Percentiles rank a stretch among this genome's conserved stretches.
phyloP scores from a whole-genome alignment of 53 echinoderm and acorn worm genomes.

The Arbacia lixula region DNA sequence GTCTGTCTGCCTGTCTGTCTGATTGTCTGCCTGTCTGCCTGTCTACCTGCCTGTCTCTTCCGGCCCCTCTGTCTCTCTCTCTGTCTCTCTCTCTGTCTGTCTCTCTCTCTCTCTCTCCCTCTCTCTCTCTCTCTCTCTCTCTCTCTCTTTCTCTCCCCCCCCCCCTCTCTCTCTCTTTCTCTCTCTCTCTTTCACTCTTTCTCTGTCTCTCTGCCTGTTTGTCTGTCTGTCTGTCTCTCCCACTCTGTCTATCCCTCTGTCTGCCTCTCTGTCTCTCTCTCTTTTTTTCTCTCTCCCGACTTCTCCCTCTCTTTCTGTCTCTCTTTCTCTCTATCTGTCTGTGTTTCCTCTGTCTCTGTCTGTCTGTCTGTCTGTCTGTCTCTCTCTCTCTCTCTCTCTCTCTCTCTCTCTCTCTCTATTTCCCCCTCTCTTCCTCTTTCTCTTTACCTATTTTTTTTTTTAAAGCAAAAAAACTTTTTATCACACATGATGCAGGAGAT shows the following conservation, averaged over 20 bases:
- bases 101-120: too few species aligned
- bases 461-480: too few species aligned
- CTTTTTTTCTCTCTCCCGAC: not conserved
- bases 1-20: too few species aligned
- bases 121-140: not conserved
- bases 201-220: not conserved
- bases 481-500: too few species aligned
- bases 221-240: not conserved
- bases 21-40: too few species aligned
- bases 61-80: not conserved
- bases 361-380: not conserved
- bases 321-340: not conserved
- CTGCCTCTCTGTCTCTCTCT: not conserved
- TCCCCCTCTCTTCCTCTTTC: not conserved
- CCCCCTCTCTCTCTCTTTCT: not conserved
- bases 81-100: not conserved
- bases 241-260: not conserved
- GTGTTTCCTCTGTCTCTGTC: not conserved
- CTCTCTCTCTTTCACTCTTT: too few species aligned
- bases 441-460: too few species aligned
- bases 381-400: not conserved
- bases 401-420: not conserved
- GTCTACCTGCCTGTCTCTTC: not conserved
- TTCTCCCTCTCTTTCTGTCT: not conserved
- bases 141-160: not conserved